Conservation (phyloP, 2,113 vertebrate species). For the Nerophis ophidion region DNA sequence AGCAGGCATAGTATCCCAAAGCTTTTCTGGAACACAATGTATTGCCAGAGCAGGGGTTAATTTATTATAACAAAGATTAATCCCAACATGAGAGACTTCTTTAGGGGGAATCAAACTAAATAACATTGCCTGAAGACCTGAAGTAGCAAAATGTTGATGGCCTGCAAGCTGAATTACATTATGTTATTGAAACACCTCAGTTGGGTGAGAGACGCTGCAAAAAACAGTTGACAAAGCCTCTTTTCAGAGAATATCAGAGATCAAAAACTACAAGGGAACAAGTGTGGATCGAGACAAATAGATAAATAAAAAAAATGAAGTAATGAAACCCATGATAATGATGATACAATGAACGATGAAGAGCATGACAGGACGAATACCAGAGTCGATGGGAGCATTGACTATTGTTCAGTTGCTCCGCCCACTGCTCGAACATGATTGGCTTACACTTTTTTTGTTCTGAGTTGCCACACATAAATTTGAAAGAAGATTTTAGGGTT, state of each 20-base stretch:
- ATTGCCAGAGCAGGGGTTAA: no score
- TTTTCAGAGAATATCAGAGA: no score
- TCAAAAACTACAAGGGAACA: not conserved
- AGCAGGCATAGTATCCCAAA: no score
- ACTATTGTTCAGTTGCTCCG: not conserved
- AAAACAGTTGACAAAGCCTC: not conserved
- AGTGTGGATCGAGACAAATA: conserved; percentile 18
- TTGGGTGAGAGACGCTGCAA: not conserved
- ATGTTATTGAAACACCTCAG: not conserved
- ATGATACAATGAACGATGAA: conserved; percentile 33
- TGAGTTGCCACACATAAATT: not conserved
- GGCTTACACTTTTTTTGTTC: not conserved
- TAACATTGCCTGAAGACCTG: not conserved
- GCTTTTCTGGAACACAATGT: no score
- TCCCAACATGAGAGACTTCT: no score
- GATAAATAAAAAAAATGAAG: conserved; percentile 25
- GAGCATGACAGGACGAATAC: conserved; percentile 38
- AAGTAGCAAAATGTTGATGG: not conserved
- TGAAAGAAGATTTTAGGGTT: not conserved
- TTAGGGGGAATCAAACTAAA: no score
- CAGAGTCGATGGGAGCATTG: conserved; percentile 28
- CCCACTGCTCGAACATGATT: not conserved
- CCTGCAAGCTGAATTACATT: not conserved
- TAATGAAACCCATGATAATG: conserved; percentile 13
- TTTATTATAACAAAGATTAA: no score